A percentile compares a stretch with the other conserved stretches of the same genome.
phyloP scores from a whole-genome alignment of 2,113 vertebrate species.

The Neodontobutis hainanensis region DNA sequence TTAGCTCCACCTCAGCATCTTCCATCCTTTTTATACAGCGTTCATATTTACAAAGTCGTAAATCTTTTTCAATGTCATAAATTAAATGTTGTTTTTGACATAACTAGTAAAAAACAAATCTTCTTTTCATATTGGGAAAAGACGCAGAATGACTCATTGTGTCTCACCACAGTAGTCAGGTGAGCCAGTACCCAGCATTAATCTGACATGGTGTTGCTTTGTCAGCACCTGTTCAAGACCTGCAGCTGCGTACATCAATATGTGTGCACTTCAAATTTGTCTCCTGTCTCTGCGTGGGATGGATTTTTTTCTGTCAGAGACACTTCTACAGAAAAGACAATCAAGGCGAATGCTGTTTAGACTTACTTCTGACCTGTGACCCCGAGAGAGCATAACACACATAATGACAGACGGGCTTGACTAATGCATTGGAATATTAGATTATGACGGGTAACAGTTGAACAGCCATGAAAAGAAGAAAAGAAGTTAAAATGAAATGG shows the following conservation, averaged over 20 bases:
- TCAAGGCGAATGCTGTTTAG: slow-evolving; percentile 8
- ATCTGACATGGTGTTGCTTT: slow-evolving; percentile 15
- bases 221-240: slow-evolving; percentile 17
- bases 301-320: not conserved
- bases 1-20: not conserved
- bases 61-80: not conserved
- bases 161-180: not conserved
- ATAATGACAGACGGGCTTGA: not conserved
- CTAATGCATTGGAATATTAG: not conserved
- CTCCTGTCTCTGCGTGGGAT: not conserved
- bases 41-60: not conserved
- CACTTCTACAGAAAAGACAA: slow-evolving; percentile 15
- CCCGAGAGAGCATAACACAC: not conserved
- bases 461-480: not conserved
- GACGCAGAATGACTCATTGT: not conserved
- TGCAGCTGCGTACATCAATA: slow-evolving; percentile 17
- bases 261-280: not conserved
- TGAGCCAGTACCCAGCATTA: slow-evolving; percentile 4
- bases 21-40: not conserved
- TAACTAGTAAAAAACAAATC: not conserved
- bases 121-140: not conserved
- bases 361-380: slow-evolving; percentile 18
- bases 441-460: not conserved
- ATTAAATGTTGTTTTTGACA: not conserved
- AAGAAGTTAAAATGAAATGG: not conserved